These are phyloP conservation scores for Ivindomyrus marchei DNA, from an alignment of 2,113 vertebrate species.

Conservation along the genomic window DNA sequence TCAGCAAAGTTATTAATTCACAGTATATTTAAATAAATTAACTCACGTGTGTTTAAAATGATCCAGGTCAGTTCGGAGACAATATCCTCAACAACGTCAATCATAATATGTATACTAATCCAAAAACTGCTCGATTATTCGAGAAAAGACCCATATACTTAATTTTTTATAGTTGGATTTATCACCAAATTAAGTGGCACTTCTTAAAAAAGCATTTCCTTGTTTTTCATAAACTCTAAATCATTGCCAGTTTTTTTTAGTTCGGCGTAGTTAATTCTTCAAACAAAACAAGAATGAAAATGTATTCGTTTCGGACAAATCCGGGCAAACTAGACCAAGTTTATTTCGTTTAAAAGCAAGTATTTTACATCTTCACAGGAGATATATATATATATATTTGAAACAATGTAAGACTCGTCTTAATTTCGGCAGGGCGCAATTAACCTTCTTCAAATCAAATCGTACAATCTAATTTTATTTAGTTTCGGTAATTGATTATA, in stretches of 20 bases:
- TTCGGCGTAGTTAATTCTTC: background rate
- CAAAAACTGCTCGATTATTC: background rate
- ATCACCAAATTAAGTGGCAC: background rate
- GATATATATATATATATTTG: background rate
- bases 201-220: background rate
- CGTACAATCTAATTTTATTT: background rate
- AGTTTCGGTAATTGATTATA: background rate
- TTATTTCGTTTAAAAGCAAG: background rate
- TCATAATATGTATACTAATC: background rate
- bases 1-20: background rate
- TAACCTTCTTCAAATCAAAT: background rate
- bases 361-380: background rate
- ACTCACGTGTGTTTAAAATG: background rate
- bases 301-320: background rate
- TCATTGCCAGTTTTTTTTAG: background rate
- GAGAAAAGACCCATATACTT: background rate
- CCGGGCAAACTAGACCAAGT: background rate
- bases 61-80: background rate
- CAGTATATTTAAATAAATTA: background rate
- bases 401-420: background rate
- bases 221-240: background rate
- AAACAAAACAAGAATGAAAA: background rate
- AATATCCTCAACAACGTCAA: background rate
- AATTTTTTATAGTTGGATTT: background rate
- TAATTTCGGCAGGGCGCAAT: background rate